Base-by-base conservation (phyloP, 2,888 invertebrate species). In the Clunio marinus region DNA sequence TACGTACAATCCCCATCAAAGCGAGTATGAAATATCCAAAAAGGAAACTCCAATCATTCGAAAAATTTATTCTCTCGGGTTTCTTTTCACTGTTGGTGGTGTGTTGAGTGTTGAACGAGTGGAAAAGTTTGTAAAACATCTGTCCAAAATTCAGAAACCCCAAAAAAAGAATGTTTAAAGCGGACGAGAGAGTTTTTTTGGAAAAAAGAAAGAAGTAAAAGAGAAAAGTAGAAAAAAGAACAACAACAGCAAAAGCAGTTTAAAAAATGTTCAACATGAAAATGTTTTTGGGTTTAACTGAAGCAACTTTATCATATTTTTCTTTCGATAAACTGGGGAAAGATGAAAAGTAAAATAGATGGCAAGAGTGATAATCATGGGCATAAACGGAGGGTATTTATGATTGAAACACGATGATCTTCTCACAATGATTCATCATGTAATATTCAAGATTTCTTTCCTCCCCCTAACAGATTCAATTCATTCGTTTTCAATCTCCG, bases 1-100 rank as follows among this genome's bases (percentile, higher is more conserved):
- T n/a, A 32, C 32, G 32, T 4, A 4, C 4, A 32, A 32, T 10
- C 4, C 4, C 32, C 4, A 32, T 10, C 4, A 32, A 7, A 7
- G 32, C 4, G 22, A 24, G 59, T 35, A 59, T n/a, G 2, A 32
- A 32, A 32, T 59, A 59, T 59, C 28, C 45, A 66, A 66, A 65
- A 66, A 66, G 66, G 66, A 66, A 65, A 66, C 66, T 66, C 66
- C 66, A 66, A 66, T 55, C 55, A 66, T 22, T 55, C 15, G 63
- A 45, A 65, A 65, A 63, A 28, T 20, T 57, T 57, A 10, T 15
- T 15, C 15, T 57, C 15, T 45, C 15, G 5, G 3, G 3, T 45
- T 45, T 10, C 5, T 32, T 32, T n/a, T n/a, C 45, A 45, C 15
- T 15, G 45, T 32, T 13, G 35, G 35, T 32, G 35, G 51, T 51